phyloP scores from a whole-genome alignment of 23 tunicate species.

The Halocynthia roretzi region DNA sequence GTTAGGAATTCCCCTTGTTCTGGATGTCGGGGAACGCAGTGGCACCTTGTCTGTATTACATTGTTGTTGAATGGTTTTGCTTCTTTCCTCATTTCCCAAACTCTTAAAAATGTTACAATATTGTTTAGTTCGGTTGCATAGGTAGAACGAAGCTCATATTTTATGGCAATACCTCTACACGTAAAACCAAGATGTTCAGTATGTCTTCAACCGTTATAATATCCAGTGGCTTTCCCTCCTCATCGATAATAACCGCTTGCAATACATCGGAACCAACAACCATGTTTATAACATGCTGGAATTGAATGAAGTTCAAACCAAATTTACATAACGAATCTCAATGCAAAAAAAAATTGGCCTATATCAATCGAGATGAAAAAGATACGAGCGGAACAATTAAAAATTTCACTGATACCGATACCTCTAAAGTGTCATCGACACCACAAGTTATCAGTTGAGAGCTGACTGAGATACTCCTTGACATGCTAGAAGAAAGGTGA shows the following conservation, averaged over 20 bases:
- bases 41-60: too few species aligned
- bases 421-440: conserved; percentile 15
- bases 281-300: conserved; percentile 17
- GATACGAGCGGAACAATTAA: too few species aligned
- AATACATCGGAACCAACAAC: conserved; percentile 18
- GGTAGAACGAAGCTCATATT: too few species aligned
- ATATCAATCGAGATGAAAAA: too few species aligned
- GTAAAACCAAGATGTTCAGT: conserved; percentile 13
- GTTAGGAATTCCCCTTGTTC: too few species aligned
- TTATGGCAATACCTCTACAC: not conserved
- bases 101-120: too few species aligned
- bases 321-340: not conserved
- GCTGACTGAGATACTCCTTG: conserved; percentile 15
- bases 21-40: too few species aligned
- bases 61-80: too few species aligned
- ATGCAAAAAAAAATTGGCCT: not conserved
- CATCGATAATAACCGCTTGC: conserved; percentile 26
- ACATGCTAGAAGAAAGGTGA: conserved; percentile 1
- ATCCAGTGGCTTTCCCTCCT: not conserved
- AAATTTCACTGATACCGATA: not conserved
- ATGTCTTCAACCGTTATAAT: conserved; percentile 20
- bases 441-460: conserved; percentile 15
- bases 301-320: not conserved
- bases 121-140: too few species aligned
- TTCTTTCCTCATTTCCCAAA: too few species aligned